Conservation (phyloP, 1,140 invertebrate species). For the Calliopsis andreniformis region DNA sequence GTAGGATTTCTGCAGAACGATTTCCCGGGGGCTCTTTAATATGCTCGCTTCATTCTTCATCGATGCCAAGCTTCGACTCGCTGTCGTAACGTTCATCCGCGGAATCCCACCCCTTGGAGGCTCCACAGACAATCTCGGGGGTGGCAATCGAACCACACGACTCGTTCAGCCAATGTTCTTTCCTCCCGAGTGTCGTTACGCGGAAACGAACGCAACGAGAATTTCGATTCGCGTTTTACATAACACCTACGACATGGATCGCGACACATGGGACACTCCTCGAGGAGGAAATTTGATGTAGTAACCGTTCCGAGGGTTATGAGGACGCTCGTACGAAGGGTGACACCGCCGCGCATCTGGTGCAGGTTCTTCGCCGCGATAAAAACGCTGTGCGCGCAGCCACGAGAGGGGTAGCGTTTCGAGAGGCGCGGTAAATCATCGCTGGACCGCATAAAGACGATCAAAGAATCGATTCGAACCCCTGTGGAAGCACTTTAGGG, state of each 20-base stretch:
- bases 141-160: conserved; percentile 10
- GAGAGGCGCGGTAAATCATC: conserved; percentile 21
- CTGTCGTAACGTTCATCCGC: conserved; percentile 14
- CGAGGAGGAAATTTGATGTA: conserved; percentile 41
- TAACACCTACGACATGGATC: not conserved
- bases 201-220: conserved; percentile 13
- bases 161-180: conserved; percentile 13
- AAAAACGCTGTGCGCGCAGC: not conserved
- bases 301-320: conserved; percentile 3
- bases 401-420: not conserved
- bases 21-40: not conserved
- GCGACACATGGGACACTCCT: conserved; percentile 35
- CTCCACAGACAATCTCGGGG: conserved; percentile 21
- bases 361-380: conserved; percentile 23
- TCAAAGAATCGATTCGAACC: not conserved
- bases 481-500: not conserved
- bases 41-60: conserved; percentile 15
- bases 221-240: conserved; percentile 42
- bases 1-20: not conserved
- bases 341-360: conserved; percentile 23
- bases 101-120: not conserved
- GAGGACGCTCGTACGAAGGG: not conserved
- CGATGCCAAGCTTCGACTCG: conserved; percentile 8
- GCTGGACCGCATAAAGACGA: conserved; percentile 12
- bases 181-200: conserved; percentile 41